A percentile compares a stretch with the other conserved stretches of the same genome.
Evolutionary conservation across 2,113 vertebrate genomes (phyloP).

Genomic region (Cygnus atratus): DNA sequence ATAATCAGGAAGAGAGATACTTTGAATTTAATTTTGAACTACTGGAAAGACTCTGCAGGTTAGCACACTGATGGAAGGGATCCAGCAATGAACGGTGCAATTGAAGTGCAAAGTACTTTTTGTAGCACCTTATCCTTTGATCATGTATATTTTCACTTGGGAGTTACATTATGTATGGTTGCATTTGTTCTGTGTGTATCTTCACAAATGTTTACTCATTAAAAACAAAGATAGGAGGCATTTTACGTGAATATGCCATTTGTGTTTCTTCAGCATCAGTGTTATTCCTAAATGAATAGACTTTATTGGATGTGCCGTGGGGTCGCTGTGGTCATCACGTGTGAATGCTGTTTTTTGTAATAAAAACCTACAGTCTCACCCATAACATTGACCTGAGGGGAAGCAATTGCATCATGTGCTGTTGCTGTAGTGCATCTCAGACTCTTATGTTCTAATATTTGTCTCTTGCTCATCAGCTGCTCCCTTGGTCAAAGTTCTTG

Average conservation of each 20-base stretch:
- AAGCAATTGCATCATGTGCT: background rate
- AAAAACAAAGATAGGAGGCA: background rate
- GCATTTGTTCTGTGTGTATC: background rate
- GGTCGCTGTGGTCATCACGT: background rate
- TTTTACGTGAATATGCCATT: background rate
- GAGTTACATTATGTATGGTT: no score
- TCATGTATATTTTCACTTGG: background rate
- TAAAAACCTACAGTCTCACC: background rate
- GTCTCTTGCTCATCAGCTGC: background rate
- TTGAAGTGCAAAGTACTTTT: background rate
- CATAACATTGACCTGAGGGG: no score
- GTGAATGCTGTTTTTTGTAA: background rate
- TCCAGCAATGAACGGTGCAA: accelerated
- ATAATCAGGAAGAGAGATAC: background rate
- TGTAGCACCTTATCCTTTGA: no score
- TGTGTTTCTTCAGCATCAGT: background rate
- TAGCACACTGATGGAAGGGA: background rate
- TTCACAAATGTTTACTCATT: background rate
- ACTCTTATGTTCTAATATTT: background rate
- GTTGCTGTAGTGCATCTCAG: background rate
- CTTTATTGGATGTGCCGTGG: background rate
- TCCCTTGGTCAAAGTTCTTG: background rate
- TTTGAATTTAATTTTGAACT: background rate
- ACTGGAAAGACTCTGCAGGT: accelerated
- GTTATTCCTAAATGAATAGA: background rate